Percentiles rank a stretch among this genome's conserved stretches.
phyloP scores from a whole-genome alignment of 2,113 vertebrate species.

The Rattus rattus region DNA sequence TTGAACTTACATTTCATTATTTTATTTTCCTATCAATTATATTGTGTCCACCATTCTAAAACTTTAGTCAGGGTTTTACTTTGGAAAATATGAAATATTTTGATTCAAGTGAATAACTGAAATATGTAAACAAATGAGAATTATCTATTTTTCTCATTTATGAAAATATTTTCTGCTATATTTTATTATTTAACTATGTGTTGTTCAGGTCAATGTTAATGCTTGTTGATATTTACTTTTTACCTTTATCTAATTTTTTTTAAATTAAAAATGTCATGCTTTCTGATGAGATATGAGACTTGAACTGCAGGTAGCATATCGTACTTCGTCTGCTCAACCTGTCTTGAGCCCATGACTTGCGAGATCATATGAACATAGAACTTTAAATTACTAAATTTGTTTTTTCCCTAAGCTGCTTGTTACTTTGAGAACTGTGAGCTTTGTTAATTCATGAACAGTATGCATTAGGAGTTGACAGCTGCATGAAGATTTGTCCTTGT shows the following conservation, averaged over 20 bases:
- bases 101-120: neutral
- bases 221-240: neutral
- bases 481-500: neutral
- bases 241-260: neutral
- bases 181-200: neutral
- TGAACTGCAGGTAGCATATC: rapidly evolving
- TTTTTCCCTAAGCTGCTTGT: neutral
- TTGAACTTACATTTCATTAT: neutral
- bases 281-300: neutral
- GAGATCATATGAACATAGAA: no score
- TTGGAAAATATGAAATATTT: neutral
- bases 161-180: neutral
- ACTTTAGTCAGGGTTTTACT: neutral
- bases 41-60: neutral
- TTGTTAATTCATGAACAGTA: no score
- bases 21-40: neutral
- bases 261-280: neutral
- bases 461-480: neutral
- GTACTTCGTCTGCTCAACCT: neutral
- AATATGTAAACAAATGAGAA: neutral
- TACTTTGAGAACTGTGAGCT: neutral
- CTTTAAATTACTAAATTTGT: neutral
- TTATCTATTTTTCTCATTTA: neutral
- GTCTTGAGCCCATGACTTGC: neutral
- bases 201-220: neutral